Conservation (phyloP, 1,140 invertebrate species). For the Drosophila obscura region DNA sequence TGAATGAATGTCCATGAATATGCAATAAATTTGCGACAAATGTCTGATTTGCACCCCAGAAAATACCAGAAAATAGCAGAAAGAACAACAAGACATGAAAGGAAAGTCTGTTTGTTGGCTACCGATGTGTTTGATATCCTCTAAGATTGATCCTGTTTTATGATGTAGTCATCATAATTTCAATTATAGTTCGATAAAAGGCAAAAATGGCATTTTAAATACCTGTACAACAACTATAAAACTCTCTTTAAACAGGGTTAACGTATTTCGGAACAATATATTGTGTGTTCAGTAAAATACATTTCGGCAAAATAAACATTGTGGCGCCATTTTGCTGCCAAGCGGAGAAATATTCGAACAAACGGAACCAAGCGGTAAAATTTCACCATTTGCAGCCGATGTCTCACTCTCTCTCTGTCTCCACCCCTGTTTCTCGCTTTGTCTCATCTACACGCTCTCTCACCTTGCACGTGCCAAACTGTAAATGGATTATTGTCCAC, state of each 20-base stretch:
- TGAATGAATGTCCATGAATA: constrained; percentile 62
- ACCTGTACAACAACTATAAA: no score
- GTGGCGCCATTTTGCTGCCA: constrained; percentile 1
- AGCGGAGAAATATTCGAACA: not conserved
- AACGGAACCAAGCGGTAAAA: constrained; percentile 6
- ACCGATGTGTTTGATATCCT: no score
- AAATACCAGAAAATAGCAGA: constrained; percentile 3
- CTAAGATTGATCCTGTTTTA: no score
- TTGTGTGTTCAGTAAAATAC: constrained; percentile 27
- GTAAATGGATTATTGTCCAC: constrained; percentile 58
- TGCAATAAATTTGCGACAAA: constrained; percentile 58
- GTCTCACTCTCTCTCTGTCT: constrained; percentile 1
- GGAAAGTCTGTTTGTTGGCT: no score
- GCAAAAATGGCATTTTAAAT: no score
- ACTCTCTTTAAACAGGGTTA: no score
- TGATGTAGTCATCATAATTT: no score
- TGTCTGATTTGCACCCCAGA: constrained; percentile 51
- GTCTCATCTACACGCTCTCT: not conserved
- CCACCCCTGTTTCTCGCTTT: not conserved
- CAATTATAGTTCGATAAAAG: no score
- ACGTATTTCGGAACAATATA: constrained; percentile 9
- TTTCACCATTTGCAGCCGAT: constrained; percentile 40
- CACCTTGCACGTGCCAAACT: constrained; percentile 53
- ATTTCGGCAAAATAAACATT: constrained; percentile 49
- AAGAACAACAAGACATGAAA: not conserved